Evolutionary conservation across 53 echinoderm and acorn worm genomes (phyloP).

Genomic region (Pentamera pediparva): DNA sequence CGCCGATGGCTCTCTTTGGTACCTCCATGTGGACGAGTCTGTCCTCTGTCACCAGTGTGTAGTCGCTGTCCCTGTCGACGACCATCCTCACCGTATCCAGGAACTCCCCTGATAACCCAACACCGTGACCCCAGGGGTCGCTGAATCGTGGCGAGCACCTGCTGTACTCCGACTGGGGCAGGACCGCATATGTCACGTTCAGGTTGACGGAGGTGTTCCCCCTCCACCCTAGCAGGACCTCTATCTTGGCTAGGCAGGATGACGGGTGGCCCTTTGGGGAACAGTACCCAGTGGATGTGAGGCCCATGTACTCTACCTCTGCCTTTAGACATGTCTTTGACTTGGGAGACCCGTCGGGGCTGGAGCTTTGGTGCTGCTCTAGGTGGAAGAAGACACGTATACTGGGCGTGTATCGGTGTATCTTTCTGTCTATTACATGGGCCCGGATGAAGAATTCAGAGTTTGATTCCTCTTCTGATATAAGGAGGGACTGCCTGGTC

Average conservation of each 20-base stretch:
- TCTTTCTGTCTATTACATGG: conserved; percentile 10
- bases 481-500: not conserved
- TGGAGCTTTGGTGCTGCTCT: conserved; percentile 10
- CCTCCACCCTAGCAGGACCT: conserved; percentile 45
- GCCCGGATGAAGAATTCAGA: conserved; percentile 46
- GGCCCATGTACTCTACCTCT: conserved; percentile 9
- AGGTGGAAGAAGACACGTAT: conserved; percentile 50
- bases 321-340: conserved; percentile 34
- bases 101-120: not conserved
- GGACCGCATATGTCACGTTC: not conserved
- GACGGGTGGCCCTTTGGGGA: conserved; percentile 23
- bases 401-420: conserved; percentile 22
- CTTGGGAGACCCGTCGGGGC: not conserved
- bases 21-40: conserved; percentile 49
- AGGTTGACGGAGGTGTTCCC: not conserved
- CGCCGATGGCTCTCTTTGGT: conserved; percentile 38
- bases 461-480: not conserved
- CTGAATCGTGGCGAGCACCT: not conserved
- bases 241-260: conserved; percentile 45
- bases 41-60: conserved; percentile 46
- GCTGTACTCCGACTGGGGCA: not conserved
- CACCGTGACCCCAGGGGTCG: not conserved
- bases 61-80: not conserved
- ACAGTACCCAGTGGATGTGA: conserved; percentile 32
- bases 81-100: not conserved